Percentiles rank a stretch among this genome's conserved stretches.
Conservation (phyloP, 2,113 vertebrate species). For the Pterophyllum scalare region DNA sequence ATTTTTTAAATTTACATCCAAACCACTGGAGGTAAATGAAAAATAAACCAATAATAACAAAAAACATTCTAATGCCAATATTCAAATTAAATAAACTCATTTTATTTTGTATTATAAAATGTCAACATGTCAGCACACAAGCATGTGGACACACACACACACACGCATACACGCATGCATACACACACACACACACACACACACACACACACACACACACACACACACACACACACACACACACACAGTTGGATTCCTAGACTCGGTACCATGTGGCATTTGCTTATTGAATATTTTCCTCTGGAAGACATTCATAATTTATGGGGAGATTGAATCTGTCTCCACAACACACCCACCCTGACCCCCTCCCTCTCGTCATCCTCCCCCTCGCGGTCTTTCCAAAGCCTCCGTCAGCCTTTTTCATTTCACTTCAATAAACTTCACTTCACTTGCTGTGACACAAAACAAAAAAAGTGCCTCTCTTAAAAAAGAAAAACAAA, state of each 20-base stretch:
- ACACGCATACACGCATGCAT: constrained; percentile 21
- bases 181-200: background rate
- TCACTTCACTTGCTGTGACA: background rate
- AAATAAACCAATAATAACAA: background rate
- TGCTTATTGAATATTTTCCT: constrained; percentile 72
- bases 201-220: background rate
- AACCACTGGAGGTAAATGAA: no score
- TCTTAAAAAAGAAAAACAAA: background rate
- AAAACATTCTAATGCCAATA: background rate
- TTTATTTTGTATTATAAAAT: background rate
- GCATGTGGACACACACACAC: background rate
- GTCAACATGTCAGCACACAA: background rate
- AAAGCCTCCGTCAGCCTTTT: background rate
- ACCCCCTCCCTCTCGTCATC: background rate
- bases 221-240: background rate
- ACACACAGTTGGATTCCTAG: constrained; percentile 59
- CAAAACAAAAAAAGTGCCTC: background rate
- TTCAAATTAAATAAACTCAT: background rate
- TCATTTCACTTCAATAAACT: constrained; percentile 14
- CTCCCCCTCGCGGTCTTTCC: background rate
- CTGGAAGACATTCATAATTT: constrained; percentile 73
- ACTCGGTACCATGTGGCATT: constrained; percentile 70
- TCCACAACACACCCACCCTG: constrained; percentile 8
- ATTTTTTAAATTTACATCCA: no score
- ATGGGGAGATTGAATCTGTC: constrained; percentile 64